Base-by-base conservation (phyloP, 2,888 invertebrate species). In the Xestia rhomboidea region DNA sequence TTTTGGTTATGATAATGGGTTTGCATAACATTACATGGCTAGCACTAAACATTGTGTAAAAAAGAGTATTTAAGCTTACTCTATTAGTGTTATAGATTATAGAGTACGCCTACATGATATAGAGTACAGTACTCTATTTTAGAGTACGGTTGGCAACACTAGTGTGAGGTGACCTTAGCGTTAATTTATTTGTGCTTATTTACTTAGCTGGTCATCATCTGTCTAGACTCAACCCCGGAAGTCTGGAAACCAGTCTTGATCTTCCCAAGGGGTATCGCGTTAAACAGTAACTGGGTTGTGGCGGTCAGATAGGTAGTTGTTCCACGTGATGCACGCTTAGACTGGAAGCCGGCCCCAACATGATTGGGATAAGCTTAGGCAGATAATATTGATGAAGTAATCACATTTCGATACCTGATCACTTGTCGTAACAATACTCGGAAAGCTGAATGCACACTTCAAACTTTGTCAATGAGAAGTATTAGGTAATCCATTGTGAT, bases 401-500 rank as follows among this genome's bases (percentile, higher is more conserved):
- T 62, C 13, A 57, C 13, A 63, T 10, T 8, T 6, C 24, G 30
- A 34, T 8, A 64, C 0, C 30, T 3, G 30, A 63, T 15, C 1
- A 46, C n/a, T 30, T 81, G 34, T 49, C 41, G 10, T 13, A 62
- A 46, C 27, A 41, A 34, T 34, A 63, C 70, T 44, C 49, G 18
- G 78, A 71, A 81, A 34, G 15, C 38, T 34, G 41, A 77, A 66
- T 63, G 54, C 38, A 46, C 18, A 62, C 15, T 69, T 49, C 21
- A 27, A 30, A 67, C 30, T 57, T 60, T 68, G 78, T 77, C 51
- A 70, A n/a, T 60, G 51, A 64, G 11, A 54, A 62, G 41, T 67
- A 72, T 82, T 84, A 54, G 60, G 80, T 82, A 73, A 82, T 69
- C 66, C 41, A 62, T 79, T 82, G 76, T 82, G 68, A 60, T 79